Base-by-base conservation (phyloP, 2,797 vertebrate species). In the Propithecus perrieri region DNA sequence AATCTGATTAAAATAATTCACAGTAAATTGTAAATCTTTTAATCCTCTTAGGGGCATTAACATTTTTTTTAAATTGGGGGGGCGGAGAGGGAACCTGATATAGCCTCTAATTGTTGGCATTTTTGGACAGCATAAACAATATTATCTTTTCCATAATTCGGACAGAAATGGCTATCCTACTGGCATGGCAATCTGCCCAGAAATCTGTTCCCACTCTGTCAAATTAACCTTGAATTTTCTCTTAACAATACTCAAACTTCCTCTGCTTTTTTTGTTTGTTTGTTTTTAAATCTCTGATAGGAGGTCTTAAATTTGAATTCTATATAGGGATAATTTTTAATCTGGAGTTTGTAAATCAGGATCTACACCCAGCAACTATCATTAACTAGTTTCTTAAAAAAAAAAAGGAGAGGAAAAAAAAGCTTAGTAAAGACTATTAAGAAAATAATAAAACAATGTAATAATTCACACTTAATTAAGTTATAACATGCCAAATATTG, bases 1-100 rank as follows among this genome's bases (percentile, higher is more conserved):
- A 97, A 97, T 97, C 97, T 96, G 94, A 97, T 98, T 97, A 97
- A 97, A 97, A 97, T 97, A 98, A 97, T 96, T 96, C 97, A 97
- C 89, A 94, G 97, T 97, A 97, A 98, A 97, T 85, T 96, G 84
- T 76, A 97, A 97, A 98, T 96, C 97, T 96, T 92, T 97, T 98
- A 97, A 98, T 97, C 97, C 97, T 97, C 71, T 98, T 97, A 97
- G 61, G 93, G 53, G 91, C 76, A 97, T 96, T 97, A 97, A 96
- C 96, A 74, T 94, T 97, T 97, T 57, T 97, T 96, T 94, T 59
- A 65, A 97, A 94, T 89, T 78, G 38, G 22, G 85, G 33, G 65
- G 35, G n/a, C 53, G 8, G 41, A 14, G 46, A 84, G 26, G 95
- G 43, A 97, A 97, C 30, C 17, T 89, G 91, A 95, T 96, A 93